A percentile compares a stretch with the other conserved stretches of the same genome.
Conservation (phyloP, 35 echinoderm and acorn worm genomes). For the Ophiothrix spiculata region DNA sequence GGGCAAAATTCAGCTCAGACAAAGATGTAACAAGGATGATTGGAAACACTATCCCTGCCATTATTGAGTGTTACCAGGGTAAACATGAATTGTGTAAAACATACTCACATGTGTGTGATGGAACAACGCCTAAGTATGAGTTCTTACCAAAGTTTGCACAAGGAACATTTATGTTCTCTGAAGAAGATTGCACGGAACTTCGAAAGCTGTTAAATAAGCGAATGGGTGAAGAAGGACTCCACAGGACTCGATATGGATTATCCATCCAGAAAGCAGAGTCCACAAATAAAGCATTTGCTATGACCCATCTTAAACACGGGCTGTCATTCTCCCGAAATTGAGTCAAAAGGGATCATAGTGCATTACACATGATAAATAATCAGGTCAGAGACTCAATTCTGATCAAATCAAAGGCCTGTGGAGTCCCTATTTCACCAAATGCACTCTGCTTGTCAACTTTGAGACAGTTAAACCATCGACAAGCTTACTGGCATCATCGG, state of each 20-base stretch:
- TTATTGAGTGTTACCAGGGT: conserved; percentile 38
- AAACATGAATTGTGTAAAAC: conserved; percentile 9
- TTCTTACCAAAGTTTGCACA: neutral
- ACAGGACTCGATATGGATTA: conserved; percentile 12
- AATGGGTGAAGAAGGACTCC: conserved; percentile 7
- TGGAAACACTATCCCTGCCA: neutral
- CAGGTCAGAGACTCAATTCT: neutral
- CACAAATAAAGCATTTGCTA: conserved; percentile 35
- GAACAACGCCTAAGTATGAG: neutral
- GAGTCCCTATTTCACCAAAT: neutral
- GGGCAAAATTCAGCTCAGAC: neutral
- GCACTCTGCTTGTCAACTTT: neutral
- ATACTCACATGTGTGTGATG: conserved; percentile 9
- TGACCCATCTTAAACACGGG: conserved; percentile 38
- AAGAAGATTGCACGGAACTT: too few species aligned
- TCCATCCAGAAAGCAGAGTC: conserved; percentile 50
- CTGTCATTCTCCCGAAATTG: conserved; percentile 41
- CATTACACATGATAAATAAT: conserved; percentile 48
- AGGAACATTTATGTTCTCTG: too few species aligned
- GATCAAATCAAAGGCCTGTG: neutral
- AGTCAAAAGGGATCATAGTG: conserved; percentile 34
- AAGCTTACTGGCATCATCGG: neutral
- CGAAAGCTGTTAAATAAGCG: neutral
- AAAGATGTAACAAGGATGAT: neutral
- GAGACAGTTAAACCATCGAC: neutral